These are phyloP conservation scores for Chelmon rostratus DNA, from an alignment of 2,797 vertebrate species.

Conservation along the genomic window DNA sequence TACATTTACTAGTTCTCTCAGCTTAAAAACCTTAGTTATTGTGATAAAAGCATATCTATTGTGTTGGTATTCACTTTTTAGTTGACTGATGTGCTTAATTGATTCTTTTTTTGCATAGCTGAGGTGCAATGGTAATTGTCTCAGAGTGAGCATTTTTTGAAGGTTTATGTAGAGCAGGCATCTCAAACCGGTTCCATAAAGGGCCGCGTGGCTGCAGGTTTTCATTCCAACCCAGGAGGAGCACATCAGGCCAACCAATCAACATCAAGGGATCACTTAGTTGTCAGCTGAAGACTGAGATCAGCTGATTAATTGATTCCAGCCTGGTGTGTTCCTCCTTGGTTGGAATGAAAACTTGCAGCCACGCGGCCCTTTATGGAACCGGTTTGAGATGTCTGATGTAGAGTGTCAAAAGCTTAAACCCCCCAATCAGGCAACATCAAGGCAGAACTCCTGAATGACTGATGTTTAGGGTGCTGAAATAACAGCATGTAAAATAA, in stretches of 20 bases:
- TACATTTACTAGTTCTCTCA: not conserved
- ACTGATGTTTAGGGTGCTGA: not conserved
- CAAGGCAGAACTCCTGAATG: conserved; percentile 2
- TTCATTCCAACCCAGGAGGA: no score
- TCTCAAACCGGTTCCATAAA: no score
- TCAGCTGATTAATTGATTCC: no score
- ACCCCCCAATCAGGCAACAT: conserved; percentile 29
- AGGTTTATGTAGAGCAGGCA: conserved; percentile 29
- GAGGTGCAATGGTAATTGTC: not conserved
- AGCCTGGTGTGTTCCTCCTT: no score
- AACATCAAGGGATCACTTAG: no score
- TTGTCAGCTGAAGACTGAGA: no score
- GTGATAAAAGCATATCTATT: not conserved
- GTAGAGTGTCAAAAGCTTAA: conserved; percentile 17
- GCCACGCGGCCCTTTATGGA: no score
- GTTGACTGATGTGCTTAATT: not conserved
- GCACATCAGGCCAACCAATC: no score
- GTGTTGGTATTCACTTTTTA: not conserved
- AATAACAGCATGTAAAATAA: conserved; percentile 1
- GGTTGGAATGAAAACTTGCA: no score
- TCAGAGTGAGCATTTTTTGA: conserved; percentile 1
- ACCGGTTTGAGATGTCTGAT: no score
- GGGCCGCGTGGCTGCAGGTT: no score
- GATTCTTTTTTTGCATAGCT: not conserved
- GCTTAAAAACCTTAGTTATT: not conserved